Conservation (phyloP, 1,140 invertebrate genomes). For the Cardiocondyla obscurior region DNA sequence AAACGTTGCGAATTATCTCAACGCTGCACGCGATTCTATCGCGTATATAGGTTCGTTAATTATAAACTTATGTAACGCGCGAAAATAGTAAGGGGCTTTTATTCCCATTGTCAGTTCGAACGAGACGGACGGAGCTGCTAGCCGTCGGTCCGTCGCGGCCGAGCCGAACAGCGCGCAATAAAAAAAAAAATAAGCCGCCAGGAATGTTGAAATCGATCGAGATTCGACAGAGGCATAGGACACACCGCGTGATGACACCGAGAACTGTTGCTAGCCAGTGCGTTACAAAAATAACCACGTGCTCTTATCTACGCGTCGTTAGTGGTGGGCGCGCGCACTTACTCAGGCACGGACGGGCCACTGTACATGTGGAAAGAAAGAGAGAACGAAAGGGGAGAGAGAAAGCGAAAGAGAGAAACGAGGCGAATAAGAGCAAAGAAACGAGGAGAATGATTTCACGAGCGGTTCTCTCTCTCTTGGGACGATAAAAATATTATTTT, state of each 20-base stretch:
- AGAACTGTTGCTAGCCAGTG: slow-evolving; percentile 74
- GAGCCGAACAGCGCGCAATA: neutral
- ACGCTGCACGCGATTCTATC: no score
- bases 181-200: neutral
- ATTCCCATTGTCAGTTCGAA: no score
- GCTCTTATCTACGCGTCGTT: slow-evolving; percentile 68
- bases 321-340: slow-evolving; percentile 58
- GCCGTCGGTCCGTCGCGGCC: no score
- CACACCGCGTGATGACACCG: slow-evolving; percentile 47
- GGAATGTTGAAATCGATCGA: slow-evolving; percentile 11
- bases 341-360: slow-evolving; percentile 45
- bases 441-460: slow-evolving; percentile 34
- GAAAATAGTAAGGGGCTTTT: no score
- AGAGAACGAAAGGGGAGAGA: neutral
- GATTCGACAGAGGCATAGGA: slow-evolving; percentile 32
- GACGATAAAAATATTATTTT: slow-evolving; percentile 71
- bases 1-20: no score
- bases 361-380: slow-evolving; percentile 18
- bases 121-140: no score
- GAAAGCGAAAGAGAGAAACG: neutral
- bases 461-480: slow-evolving; percentile 15
- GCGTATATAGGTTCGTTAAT: neutral
- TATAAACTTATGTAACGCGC: neutral
- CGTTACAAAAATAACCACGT: slow-evolving; percentile 73
- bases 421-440: slow-evolving; percentile 36